Evolutionary conservation across 2,113 vertebrate genomes (phyloP), one percentile per base, ranked within the genome.

Genomic region (Corythornis cristatus): DNA sequence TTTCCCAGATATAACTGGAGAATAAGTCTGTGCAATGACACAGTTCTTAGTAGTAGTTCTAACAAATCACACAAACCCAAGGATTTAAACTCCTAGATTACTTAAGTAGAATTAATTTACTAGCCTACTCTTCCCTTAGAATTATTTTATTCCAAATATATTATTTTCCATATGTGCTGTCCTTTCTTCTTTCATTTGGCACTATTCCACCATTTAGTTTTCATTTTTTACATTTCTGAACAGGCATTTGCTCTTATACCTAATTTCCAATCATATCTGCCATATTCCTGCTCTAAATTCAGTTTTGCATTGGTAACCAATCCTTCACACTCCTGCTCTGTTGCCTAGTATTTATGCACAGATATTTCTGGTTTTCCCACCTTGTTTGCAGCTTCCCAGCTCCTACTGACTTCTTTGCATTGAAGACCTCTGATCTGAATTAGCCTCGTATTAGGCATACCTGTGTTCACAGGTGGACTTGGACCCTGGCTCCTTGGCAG

Each of bases 121-220:
- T 48, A 90, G n/a, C 65, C n/a, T 91, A 68, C 81, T 93, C 78
- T 81, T 92, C n/a, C 45, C n/a, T 66, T 68, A 72, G 66, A 93
- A 91, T 78, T 89, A 94, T 92, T 89, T 91, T 82, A 89, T 82
- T 84, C 71, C 53, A 50, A 84, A 88, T 19, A 90, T 94, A 92
- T 83, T 83, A 65, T 79, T 93, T 92, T 87, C 75, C 82, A 40
- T 75, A 15, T 20, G 12, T 78, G 29, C 29, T 75, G 65, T 81
- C 58, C 56, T 92, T 90, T 88, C 75, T 89, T 91, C 71, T 95
- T 68, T 42, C 33, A 89, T 89, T 78, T 87, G 43, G 74, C 84
- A 61, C 62, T 86, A 81, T 87, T 78, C n/a, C 43, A 92, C 57
- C 26, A 61, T 31, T 93, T 58, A 83, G 23, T 45, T 77, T 95